Percentiles rank a stretch among this genome's conserved stretches.
phyloP scores from a whole-genome alignment of 2,113 vertebrate species.

The Hemiprocne comata region DNA sequence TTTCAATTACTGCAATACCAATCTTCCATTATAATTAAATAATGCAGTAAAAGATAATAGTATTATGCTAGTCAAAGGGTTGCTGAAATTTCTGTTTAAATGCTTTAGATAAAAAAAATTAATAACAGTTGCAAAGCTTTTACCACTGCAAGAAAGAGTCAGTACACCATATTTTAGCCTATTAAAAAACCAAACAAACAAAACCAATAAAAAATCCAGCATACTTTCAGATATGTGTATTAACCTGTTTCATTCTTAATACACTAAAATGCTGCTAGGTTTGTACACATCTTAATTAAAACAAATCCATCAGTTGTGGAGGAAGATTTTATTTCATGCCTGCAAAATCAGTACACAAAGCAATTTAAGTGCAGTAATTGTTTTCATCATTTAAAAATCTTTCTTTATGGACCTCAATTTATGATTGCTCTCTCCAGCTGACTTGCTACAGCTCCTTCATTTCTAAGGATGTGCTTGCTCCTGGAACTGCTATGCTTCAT shows the following conservation, averaged over 20 bases:
- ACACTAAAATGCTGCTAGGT: neutral
- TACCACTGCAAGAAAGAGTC: neutral
- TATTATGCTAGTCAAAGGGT: neutral
- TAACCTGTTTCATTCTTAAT: neutral
- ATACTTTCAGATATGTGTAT: neutral
- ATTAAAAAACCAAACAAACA: neutral
- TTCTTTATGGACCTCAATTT: neutral
- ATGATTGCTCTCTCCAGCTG: accelerated
- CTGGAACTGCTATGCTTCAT: neutral
- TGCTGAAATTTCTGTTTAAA: neutral
- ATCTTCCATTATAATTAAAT: neutral
- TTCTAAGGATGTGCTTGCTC: neutral
- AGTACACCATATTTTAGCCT: neutral
- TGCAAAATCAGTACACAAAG: neutral
- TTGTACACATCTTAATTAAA: neutral
- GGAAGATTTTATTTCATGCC: neutral
- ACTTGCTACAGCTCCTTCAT: neutral
- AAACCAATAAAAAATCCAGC: neutral
- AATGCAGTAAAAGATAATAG: neutral
- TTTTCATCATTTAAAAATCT: neutral
- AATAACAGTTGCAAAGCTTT: neutral
- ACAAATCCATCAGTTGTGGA: neutral
- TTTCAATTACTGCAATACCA: constrained; percentile 1
- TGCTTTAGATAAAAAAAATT: neutral
- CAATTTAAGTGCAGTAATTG: neutral